Base-by-base conservation (phyloP, 2,113 vertebrate genomes). In the Chitala chitala region DNA sequence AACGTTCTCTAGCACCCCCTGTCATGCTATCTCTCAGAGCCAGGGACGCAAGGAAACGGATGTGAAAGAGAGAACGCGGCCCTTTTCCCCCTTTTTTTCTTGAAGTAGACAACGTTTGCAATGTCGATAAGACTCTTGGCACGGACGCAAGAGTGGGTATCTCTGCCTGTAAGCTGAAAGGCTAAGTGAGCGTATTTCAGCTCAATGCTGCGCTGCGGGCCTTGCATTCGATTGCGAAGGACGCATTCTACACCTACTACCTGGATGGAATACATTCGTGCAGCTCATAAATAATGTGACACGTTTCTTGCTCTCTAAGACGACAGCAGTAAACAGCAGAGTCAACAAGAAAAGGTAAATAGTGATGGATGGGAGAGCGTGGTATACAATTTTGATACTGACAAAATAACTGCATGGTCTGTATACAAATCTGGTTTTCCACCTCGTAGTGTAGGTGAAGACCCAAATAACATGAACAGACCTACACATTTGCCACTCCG, bases 301-400 rank as follows among this genome's bases (percentile, higher is more conserved):
- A 26, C 13, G 24, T 56, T 13, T 71, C 31, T 40, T 9, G 15
- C 69, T 38, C 51, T 24, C 42, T 66, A 22, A 66, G 22, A 48
- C 40, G 64, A 48, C 64, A 29, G 22, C 64, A 6, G 64, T 13
- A 26, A 44, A 44, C 40, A 66, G 64, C 63, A 44, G 20, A 42
- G 36, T 66, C 40, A 44, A 68, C 64, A 68, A 40, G 53, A 56
- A 71, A 55, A 53, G 36, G 2, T 36, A 55, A 71, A 56, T n/a
- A 71, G 15, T 51, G 68, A 63, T 38, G 12, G 56, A 50, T 22
- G 51, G 13, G 48, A 7, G 24, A 36, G 13, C 4, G 59, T 3
- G 26, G 1, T 6, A 13, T 10, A 29, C 29, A 29, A 2, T 63
- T 9, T 63, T 12, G 26, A 33, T 66, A 40, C 36, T 9, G 36